Percentiles rank a stretch among this genome's conserved stretches.
Evolutionary conservation across 2,797 vertebrate species (phyloP).

Genomic region (Leptoclinus maculatus): DNA sequence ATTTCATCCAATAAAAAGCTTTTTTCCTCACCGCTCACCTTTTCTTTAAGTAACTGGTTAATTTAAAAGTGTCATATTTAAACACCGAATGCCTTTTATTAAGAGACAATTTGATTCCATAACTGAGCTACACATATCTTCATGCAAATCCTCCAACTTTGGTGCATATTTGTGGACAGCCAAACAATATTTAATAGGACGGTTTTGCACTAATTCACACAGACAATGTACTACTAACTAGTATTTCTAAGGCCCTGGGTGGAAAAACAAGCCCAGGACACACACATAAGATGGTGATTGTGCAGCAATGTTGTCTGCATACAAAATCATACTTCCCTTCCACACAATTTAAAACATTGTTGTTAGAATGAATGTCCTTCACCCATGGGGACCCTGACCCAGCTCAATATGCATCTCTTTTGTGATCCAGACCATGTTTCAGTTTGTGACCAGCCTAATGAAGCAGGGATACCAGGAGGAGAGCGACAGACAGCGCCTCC

Average conservation of each 20-base stretch:
- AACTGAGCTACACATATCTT: background rate
- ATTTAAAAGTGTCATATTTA: background rate
- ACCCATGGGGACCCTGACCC: background rate
- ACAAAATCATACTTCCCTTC: background rate
- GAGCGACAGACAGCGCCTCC: conserved; percentile 57
- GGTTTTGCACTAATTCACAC: background rate
- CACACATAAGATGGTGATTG: background rate
- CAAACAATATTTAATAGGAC: background rate
- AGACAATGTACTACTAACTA: background rate
- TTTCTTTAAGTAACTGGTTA: background rate
- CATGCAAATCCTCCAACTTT: background rate
- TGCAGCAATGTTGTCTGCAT: background rate
- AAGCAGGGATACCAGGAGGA: conserved; percentile 81
- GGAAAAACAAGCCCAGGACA: background rate
- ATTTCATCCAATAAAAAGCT: background rate
- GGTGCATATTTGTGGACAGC: background rate
- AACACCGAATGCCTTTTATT: background rate
- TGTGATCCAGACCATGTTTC: conserved; percentile 80
- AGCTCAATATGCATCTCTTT: background rate
- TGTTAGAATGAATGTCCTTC: background rate
- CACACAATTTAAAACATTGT: background rate
- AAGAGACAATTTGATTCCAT: background rate
- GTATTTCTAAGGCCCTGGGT: background rate
- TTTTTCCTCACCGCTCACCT: rapidly evolving
- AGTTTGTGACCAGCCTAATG: conserved; percentile 82